These are phyloP conservation scores for Zaprionus tsacasi DNA, from an alignment of 1,140 invertebrate species.

Conservation along the genomic window DNA sequence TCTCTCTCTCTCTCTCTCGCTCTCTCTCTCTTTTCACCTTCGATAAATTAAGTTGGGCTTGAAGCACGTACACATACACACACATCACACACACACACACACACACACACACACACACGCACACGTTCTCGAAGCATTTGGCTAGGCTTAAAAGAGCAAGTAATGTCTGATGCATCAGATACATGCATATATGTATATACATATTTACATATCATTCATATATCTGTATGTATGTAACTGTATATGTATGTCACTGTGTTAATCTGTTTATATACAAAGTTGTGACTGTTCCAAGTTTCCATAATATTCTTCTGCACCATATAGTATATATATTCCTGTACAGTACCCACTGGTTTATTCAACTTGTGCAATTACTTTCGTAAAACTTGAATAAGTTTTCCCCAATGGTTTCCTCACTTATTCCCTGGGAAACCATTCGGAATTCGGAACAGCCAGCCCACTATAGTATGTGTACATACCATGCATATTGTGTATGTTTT, in stretches of 20 bases:
- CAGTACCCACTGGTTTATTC: background rate
- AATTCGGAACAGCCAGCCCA: conserved; percentile 24
- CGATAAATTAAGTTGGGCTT: conserved; percentile 1
- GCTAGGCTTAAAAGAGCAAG: background rate
- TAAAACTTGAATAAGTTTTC: background rate
- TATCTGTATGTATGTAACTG: background rate
- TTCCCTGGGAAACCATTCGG: conserved; percentile 1
- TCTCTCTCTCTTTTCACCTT: background rate
- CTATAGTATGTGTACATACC: background rate
- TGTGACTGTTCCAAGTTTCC: background rate
- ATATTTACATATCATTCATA: background rate
- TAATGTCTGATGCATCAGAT: background rate
- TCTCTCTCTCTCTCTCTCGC: background rate
- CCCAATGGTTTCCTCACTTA: background rate
- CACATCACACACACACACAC: conserved; percentile 1
- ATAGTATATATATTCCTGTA: background rate
- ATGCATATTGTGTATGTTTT: background rate
- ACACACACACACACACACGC: conserved; percentile 7
- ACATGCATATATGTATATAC: background rate
- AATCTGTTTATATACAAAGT: background rate
- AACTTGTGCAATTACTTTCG: conserved; percentile 4
- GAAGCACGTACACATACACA: background rate
- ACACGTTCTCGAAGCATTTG: conserved; percentile 10
- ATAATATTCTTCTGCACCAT: background rate
- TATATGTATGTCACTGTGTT: background rate